phyloP scores from a whole-genome alignment of 2,797 vertebrate genomes.

The Carduelis carduelis region DNA sequence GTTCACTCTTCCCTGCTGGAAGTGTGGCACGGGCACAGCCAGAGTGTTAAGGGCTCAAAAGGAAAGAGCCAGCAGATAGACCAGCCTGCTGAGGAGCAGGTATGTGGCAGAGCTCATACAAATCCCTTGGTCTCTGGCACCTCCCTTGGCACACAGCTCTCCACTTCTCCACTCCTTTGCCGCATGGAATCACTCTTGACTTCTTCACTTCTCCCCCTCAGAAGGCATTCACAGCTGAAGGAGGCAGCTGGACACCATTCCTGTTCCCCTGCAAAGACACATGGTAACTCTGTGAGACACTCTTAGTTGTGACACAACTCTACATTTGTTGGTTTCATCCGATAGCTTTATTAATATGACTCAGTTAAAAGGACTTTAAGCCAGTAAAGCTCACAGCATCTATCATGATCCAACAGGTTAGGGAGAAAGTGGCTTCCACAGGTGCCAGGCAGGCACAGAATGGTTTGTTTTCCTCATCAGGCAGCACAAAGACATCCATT shows the following conservation, averaged over 20 bases:
- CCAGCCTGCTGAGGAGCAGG: background rate
- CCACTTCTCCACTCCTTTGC: background rate
- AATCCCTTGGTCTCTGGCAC: background rate
- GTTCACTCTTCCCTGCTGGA: background rate
- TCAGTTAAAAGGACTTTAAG: background rate
- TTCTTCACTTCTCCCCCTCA: background rate
- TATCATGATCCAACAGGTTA: background rate
- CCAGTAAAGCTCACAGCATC: background rate
- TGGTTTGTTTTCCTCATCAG: background rate
- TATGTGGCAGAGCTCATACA: background rate
- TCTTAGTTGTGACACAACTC: background rate
- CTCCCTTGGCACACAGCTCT: background rate
- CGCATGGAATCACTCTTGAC: background rate
- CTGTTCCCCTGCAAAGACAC: background rate
- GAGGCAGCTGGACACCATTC: background rate
- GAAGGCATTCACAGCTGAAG: background rate
- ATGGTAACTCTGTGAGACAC: background rate
- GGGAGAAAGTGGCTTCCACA: background rate
- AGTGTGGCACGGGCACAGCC: background rate
- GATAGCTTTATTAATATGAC: background rate
- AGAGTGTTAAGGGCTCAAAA: background rate
- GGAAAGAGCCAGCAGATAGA: accelerated
- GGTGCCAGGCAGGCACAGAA: accelerated
- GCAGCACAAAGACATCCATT: background rate
- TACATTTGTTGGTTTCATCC: background rate